Conservation (phyloP, 2,113 vertebrate species). For the Rafetus swinhoei region DNA sequence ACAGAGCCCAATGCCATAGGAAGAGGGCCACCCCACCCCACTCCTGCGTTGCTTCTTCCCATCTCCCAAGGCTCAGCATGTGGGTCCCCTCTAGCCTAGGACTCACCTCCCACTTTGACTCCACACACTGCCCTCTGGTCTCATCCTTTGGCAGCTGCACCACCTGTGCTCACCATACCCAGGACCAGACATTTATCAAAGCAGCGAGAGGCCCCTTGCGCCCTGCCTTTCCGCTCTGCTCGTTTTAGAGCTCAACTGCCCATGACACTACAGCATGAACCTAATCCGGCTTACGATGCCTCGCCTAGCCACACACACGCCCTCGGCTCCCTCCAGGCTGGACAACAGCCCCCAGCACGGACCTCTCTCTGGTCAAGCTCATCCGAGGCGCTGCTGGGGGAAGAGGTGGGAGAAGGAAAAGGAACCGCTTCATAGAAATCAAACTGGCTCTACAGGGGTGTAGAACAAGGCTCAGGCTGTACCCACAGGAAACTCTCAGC, state of each 20-base stretch:
- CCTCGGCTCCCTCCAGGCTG: background rate
- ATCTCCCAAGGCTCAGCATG: background rate
- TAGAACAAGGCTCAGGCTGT: background rate
- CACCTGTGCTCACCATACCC: background rate
- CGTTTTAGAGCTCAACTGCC: background rate
- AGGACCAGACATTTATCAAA: constrained; percentile 8
- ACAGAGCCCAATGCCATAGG: background rate
- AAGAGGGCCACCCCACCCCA: background rate
- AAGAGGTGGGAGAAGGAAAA: background rate
- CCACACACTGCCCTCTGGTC: background rate
- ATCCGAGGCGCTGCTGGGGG: background rate
- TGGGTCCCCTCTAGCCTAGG: background rate
- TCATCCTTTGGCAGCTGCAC: background rate
- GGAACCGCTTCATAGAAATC: background rate
- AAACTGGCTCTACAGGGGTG: background rate
- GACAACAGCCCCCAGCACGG: too few relatives aligned
- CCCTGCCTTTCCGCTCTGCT: background rate
- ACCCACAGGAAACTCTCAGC: background rate
- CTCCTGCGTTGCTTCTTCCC: background rate
- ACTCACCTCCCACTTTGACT: background rate
- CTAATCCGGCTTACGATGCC: fast-evolving
- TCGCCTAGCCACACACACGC: fast-evolving
- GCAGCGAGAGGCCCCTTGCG: background rate
- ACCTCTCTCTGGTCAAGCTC: background rate
- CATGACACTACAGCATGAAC: fast-evolving